A percentile compares a stretch with the other conserved stretches of the same genome.
These are phyloP conservation scores for Glaucopsyche alexis DNA, from an alignment of 2,888 invertebrate genomes.

Conservation along the genomic window DNA sequence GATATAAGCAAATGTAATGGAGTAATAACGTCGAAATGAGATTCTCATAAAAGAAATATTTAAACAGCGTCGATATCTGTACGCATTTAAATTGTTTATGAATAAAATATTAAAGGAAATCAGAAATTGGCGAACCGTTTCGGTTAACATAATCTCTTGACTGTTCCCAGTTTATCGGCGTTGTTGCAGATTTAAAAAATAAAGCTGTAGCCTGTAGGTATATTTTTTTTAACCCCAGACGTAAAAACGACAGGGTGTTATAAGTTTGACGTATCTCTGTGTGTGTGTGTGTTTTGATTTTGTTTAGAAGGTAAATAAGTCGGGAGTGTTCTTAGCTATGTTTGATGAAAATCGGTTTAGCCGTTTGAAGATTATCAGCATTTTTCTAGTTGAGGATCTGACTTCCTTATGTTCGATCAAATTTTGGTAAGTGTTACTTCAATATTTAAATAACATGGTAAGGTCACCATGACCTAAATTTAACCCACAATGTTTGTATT, in stretches of 20 bases:
- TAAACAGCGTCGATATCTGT: slow-evolving; percentile 22
- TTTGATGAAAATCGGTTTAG: too few relatives aligned
- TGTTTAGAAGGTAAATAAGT: too few relatives aligned
- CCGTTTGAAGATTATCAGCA: too few relatives aligned
- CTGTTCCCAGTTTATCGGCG: slow-evolving; percentile 2
- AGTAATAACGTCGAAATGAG: slow-evolving; percentile 16
- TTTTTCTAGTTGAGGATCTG: too few relatives aligned
- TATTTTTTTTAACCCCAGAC: background rate
- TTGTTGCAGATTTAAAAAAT: slow-evolving; percentile 3
- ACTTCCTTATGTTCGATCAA: too few relatives aligned
- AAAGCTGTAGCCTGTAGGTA: background rate
- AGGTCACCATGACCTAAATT: too few relatives aligned
- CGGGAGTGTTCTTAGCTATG: too few relatives aligned
- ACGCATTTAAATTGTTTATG: slow-evolving; percentile 22
- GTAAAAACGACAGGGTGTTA: too few relatives aligned
- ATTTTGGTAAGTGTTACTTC: too few relatives aligned
- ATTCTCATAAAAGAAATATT: slow-evolving; percentile 17
- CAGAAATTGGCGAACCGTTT: slow-evolving; percentile 14
- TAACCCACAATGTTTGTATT: background rate
- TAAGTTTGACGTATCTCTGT: too few relatives aligned
- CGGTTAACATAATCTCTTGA: slow-evolving; percentile 22
- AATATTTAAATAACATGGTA: too few relatives aligned
- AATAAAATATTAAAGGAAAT: slow-evolving; percentile 25
- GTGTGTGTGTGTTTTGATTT: too few relatives aligned
- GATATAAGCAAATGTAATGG: background rate